Evolutionary conservation across 2,888 invertebrate species (phyloP), one percentile per base, ranked within the genome.

Genomic region (Monopis laevigella): DNA sequence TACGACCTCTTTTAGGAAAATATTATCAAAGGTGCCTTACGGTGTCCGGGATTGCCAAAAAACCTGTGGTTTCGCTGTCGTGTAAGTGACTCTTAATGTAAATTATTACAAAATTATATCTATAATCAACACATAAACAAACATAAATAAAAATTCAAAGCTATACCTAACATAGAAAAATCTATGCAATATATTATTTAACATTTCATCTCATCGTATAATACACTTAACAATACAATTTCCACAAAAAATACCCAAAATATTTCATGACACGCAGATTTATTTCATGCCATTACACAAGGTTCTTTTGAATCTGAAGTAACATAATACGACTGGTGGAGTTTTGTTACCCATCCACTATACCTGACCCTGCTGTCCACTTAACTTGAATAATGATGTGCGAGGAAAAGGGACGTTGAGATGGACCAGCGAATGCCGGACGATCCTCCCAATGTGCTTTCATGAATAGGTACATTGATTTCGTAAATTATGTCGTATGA

Each of bases 361-460:
- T n/a, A 65, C 66, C 64, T 65, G 61, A 63, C 65, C 62, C 57
- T 59, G 54, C 52, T 63, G 68, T 70, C 73, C 72, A 72, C 69
- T 73, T 74, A 71, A 65, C 65, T 66, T 73, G 74, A 74, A 71
- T 75, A 75, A 75, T 73, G 73, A 73, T 68, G 70, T 70, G 67
- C 55, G 67, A 60, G 59, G 58, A 53, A 60, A 66, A 65, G 58
- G 66, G 65, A 58, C 60, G 56, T 54, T 50, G 56, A 60, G 60
- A 58, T 60, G 68, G 64, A 61, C 59, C 62, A 63, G 62, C 52
- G 62, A 69, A 68, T 58, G 52, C 51, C 45, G 49, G 51, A 49
- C 52, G 49, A 27, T 52, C 53, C 52, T 51, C 46, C 47, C 55
- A 54, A 58, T 54, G 51, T 53, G 44, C 39, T 27, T 16, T 14